Percentiles rank a stretch among this genome's conserved stretches.
Evolutionary conservation across 2,113 vertebrate species (phyloP).

Genomic region (Bagarius yarrelli): DNA sequence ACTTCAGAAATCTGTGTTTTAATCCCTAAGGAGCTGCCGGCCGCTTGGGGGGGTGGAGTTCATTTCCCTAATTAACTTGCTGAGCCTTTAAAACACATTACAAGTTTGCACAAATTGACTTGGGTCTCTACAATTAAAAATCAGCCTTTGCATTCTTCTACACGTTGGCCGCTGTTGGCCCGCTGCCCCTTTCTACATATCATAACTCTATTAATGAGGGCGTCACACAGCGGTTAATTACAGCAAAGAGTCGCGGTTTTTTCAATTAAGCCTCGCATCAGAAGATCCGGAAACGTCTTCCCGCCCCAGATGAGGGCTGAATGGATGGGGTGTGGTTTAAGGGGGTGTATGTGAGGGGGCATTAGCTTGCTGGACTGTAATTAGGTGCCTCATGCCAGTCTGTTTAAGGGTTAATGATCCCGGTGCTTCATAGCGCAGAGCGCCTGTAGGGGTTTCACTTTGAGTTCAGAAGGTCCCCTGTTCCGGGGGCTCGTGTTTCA

Average conservation of each 20-base stretch:
- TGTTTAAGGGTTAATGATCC: constrained; percentile 99
- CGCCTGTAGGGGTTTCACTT: constrained; percentile 99
- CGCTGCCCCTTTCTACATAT: constrained; percentile 47
- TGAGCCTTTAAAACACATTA: constrained; percentile 90
- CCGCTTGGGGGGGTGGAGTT: constrained; percentile 89
- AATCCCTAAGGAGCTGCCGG: constrained; percentile 92
- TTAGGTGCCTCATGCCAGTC: constrained; percentile 88
- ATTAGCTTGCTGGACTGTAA: constrained; percentile 78
- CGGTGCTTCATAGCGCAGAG: constrained; percentile 95
- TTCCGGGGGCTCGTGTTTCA: constrained; percentile 99
- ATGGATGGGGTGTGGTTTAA: constrained; percentile 25
- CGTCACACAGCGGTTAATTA: constrained; percentile 84
- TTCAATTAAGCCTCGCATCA: constrained; percentile 87
- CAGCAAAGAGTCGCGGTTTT: constrained; percentile 78
- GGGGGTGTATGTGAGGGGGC: constrained; percentile 33
- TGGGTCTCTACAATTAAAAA: constrained; percentile 42
- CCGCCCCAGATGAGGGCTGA: constrained; percentile 66
- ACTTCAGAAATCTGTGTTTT: constrained; percentile 52
- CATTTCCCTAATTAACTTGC: constrained; percentile 99
- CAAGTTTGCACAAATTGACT: constrained; percentile 94
- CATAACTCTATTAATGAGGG: constrained; percentile 65
- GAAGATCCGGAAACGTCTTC: constrained; percentile 80
- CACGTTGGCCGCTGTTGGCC: constrained; percentile 44
- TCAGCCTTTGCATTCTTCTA: constrained; percentile 7
- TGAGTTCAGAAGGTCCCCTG: constrained; percentile 99